Evolutionary conservation across 2,888 invertebrate species (phyloP).

Genomic region (Vanessa cardui): DNA sequence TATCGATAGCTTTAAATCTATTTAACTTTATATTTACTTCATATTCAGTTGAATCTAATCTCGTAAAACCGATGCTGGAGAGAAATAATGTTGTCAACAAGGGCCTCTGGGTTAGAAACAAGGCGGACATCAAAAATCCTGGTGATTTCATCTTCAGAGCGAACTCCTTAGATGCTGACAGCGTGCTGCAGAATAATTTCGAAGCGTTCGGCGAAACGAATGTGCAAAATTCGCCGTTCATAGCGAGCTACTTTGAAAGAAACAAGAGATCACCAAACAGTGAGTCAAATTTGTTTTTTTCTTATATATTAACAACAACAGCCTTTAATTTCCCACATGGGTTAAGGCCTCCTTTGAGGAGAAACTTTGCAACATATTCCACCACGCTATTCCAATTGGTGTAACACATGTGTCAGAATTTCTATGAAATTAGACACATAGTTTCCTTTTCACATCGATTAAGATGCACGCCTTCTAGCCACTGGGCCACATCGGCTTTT

Average conservation of each 20-base stretch:
- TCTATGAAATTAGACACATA: too few species aligned
- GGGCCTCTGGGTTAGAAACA: slow-evolving; percentile 59
- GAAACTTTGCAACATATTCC: too few species aligned
- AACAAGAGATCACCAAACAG: slow-evolving; percentile 56
- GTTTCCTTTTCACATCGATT: too few species aligned
- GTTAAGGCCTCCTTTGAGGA: too few species aligned
- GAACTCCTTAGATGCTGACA: slow-evolving; percentile 61
- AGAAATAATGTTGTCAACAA: slow-evolving; percentile 67
- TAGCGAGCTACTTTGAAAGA: slow-evolving; percentile 56
- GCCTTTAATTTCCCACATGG: too few species aligned
- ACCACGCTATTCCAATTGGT: too few species aligned
- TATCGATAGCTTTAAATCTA: slow-evolving; percentile 49
- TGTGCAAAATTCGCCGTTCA: slow-evolving; percentile 49
- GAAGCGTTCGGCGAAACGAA: slow-evolving; percentile 52
- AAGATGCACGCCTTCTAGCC: too few species aligned
- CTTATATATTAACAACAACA: too few species aligned
- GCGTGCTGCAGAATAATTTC: slow-evolving; percentile 54
- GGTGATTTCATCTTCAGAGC: slow-evolving; percentile 62
- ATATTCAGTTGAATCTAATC: slow-evolving; percentile 50
- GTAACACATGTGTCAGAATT: too few species aligned
- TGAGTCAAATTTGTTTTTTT: slow-evolving; percentile 47
- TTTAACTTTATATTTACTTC: slow-evolving; percentile 40
- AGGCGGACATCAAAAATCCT: slow-evolving; percentile 42
- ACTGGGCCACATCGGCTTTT: too few species aligned
- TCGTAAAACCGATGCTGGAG: slow-evolving; percentile 54